Base-by-base conservation (phyloP, 2,888 invertebrate species). In the Dinocampus coccinellae region DNA sequence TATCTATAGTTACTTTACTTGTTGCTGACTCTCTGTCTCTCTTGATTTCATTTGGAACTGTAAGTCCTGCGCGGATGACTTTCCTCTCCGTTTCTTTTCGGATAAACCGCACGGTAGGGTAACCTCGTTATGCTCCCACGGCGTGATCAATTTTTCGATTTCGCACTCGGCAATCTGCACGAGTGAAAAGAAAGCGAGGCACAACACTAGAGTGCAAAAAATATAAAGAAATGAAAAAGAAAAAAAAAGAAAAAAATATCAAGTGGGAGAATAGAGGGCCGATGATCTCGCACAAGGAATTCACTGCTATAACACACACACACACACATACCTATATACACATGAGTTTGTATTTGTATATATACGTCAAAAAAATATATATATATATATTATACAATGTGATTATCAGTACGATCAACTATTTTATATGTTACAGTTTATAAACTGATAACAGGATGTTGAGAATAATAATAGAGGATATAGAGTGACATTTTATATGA, bases 61-160 rank as follows among this genome's bases (percentile, higher is more conserved):
- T 24, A n/a, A n/a, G 36, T 55, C 55, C 53, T 53, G 39, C 57
- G 29, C 64, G 39, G 64, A 58, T 62, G 36, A 33, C 10, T 33
- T 69, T 24, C 10, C 52, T 69, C 52, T 69, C 63, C 33, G 53
- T 62, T 63, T 26, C 55, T 62, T 62, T 62, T 62, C 20, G 39
- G 42, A 62, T 26, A 69, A 55, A 57, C 62, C 55, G 57, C 62
- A 63, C 63, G 63, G 39, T 63, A 69, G n/a, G 62, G 55, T 63
- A 69, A 61, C 69, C 69, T 69, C 69, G 69, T 69, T 69, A 69
- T 69, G 61, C 34, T 69, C 61, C 53, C 67, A 33, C 67, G 67
- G 60, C 67, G 39, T 60, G 67, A 67, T 67, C 67, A 67, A 67
- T 67, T 67, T 67, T 67, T 67, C 67, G 67, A 67, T 67, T 67